Evolutionary conservation across 2,888 invertebrate genomes (phyloP).

Genomic region (Villa cingulata): DNA sequence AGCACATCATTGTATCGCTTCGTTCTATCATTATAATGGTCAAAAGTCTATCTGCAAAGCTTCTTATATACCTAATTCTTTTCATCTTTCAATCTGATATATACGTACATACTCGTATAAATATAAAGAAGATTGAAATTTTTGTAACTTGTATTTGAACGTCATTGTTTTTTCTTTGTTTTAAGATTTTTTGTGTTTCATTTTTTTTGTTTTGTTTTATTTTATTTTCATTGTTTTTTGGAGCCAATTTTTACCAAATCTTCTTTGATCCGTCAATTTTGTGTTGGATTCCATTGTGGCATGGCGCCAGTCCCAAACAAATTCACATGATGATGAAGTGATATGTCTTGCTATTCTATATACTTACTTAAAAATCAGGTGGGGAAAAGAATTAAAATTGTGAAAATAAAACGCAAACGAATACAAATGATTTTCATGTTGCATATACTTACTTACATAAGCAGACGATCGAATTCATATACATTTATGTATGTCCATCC

Average conservation of each 20-base stretch:
- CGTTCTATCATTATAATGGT: too few species aligned
- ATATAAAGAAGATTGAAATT: neutral
- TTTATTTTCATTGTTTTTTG: neutral
- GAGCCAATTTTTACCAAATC: neutral
- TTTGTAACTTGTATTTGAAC: neutral
- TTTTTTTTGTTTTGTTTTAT: slow-evolving; percentile 3
- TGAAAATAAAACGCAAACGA: neutral
- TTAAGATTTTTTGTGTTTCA: too few species aligned
- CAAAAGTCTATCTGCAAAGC: too few species aligned
- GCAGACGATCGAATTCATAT: too few species aligned
- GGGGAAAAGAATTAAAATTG: neutral
- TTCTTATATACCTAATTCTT: neutral
- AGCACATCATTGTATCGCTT: neutral
- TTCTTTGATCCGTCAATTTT: slow-evolving; percentile 3
- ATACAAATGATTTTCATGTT: too few species aligned
- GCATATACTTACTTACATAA: too few species aligned
- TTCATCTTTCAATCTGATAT: neutral
- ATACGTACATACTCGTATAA: too few species aligned
- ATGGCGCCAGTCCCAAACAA: slow-evolving; percentile 4
- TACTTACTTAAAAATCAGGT: neutral
- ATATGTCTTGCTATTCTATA: neutral
- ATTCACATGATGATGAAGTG: neutral
- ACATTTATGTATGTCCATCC: too few species aligned
- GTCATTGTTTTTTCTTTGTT: neutral
- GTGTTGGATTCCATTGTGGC: neutral